Evolutionary conservation across 2,888 invertebrate species (phyloP).

Genomic region (Therioaphis trifolii): DNA sequence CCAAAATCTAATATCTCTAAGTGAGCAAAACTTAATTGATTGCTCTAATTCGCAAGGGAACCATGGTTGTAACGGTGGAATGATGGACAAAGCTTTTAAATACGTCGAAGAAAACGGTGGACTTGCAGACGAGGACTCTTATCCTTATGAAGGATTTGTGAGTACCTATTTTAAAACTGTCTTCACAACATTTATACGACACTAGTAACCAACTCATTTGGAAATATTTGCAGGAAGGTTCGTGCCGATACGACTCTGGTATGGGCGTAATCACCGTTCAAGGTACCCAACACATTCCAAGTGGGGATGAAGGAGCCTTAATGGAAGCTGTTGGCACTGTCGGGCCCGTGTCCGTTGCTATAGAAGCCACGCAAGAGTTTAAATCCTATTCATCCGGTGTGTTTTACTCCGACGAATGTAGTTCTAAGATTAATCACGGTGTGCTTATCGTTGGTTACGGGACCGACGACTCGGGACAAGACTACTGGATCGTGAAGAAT

Average conservation of each 20-base stretch:
- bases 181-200: not conserved
- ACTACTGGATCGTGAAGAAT: constrained; percentile 76
- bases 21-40: constrained; percentile 92
- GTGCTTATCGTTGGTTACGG: constrained; percentile 83
- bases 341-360: constrained; percentile 88
- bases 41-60: constrained; percentile 86
- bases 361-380: constrained; percentile 89
- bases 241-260: constrained; percentile 74
- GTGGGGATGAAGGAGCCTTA: constrained; percentile 79
- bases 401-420: constrained; percentile 67
- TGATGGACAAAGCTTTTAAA: constrained; percentile 85
- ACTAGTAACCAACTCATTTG: not conserved
- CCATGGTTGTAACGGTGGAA: constrained; percentile 89
- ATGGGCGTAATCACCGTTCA: constrained; percentile 82
- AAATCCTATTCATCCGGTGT: constrained; percentile 82
- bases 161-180: not conserved
- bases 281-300: constrained; percentile 81
- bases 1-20: constrained; percentile 81
- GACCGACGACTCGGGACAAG: no score
- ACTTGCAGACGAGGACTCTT: constrained; percentile 86
- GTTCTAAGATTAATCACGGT: constrained; percentile 83
- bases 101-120: constrained; percentile 86
- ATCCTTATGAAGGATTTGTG: constrained; percentile 84
- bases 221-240: constrained; percentile 65
- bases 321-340: constrained; percentile 82